These are phyloP conservation scores for Drosophila arizonae DNA, from an alignment of 1,140 invertebrate genomes.

Conservation along the genomic window DNA sequence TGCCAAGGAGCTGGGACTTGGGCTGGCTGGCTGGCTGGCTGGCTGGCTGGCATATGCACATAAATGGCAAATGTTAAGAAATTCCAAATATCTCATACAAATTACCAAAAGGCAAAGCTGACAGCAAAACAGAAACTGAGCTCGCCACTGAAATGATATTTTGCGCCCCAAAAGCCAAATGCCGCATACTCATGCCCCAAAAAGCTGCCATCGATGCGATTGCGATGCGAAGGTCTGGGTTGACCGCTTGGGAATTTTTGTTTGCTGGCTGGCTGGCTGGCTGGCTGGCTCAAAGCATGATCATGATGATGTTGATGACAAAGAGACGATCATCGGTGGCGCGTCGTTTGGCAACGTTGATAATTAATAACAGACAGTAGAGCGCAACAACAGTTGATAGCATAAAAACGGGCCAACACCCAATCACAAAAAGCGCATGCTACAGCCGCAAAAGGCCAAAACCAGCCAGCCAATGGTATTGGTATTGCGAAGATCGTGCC, in stretches of 20 bases:
- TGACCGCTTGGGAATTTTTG: constrained; percentile 66
- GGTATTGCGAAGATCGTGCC: constrained; percentile 49
- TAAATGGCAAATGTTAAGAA: constrained; percentile 67
- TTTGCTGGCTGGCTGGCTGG: neutral
- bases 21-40: neutral
- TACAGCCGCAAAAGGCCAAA: constrained; percentile 33
- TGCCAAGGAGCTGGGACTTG: constrained; percentile 24
- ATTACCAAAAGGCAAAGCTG: constrained; percentile 66
- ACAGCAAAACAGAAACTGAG: constrained; percentile 22
- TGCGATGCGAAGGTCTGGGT: neutral
- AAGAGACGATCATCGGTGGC: constrained; percentile 51
- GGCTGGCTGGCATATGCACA: constrained; percentile 44
- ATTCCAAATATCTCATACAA: constrained; percentile 79
- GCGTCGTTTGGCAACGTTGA: constrained; percentile 53
- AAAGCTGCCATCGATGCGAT: neutral
- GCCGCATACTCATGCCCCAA: constrained; percentile 49
- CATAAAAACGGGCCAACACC: constrained; percentile 76
- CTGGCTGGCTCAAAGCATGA: neutral
- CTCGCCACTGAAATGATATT: constrained; percentile 70
- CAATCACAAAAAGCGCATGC: constrained; percentile 66
- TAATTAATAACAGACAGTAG: constrained; percentile 61
- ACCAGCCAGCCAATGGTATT: constrained; percentile 68
- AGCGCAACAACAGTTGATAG: constrained; percentile 16
- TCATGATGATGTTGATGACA: constrained; percentile 34
- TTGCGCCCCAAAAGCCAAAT: constrained; percentile 60